phyloP scores from a whole-genome alignment of 2,888 invertebrate species.

The Sicus ferrugineus region DNA sequence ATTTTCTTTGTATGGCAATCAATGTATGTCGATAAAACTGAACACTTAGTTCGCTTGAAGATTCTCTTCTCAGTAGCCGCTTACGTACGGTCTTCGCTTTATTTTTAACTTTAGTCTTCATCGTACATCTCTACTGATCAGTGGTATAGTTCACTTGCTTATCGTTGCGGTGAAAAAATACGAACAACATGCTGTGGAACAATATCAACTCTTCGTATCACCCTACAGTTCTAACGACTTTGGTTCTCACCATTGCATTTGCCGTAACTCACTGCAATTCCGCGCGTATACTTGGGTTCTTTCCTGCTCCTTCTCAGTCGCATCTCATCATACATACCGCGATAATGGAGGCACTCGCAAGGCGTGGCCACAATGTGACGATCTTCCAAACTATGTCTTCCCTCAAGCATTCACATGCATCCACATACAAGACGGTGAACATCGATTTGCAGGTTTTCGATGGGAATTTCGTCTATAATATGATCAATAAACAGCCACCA shows the following conservation, averaged over 20 bases:
- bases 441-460: conserved; percentile 39
- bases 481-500: conserved; percentile 41
- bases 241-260: background rate
- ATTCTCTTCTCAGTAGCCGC: no score
- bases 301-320: conserved; percentile 53
- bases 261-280: background rate
- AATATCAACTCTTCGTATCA: no score
- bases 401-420: conserved; percentile 42
- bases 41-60: no score
- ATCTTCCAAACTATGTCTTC: conserved; percentile 45
- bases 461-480: conserved; percentile 35
- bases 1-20: no score
- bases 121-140: background rate
- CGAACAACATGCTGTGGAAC: background rate
- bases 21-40: no score
- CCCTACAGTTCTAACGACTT: no score
- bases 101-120: background rate
- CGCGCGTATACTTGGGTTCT: conserved; percentile 56
- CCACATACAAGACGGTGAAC: conserved; percentile 46
- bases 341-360: conserved; percentile 51
- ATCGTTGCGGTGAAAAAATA: background rate
- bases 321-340: conserved; percentile 56
- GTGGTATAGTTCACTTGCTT: background rate
- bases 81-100: no score
- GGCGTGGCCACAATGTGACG: conserved; percentile 55